A percentile compares a stretch with the other conserved stretches of the same genome.
These are phyloP conservation scores for Pantala flavescens DNA, from an alignment of 1,140 invertebrate genomes.

Conservation along the genomic window DNA sequence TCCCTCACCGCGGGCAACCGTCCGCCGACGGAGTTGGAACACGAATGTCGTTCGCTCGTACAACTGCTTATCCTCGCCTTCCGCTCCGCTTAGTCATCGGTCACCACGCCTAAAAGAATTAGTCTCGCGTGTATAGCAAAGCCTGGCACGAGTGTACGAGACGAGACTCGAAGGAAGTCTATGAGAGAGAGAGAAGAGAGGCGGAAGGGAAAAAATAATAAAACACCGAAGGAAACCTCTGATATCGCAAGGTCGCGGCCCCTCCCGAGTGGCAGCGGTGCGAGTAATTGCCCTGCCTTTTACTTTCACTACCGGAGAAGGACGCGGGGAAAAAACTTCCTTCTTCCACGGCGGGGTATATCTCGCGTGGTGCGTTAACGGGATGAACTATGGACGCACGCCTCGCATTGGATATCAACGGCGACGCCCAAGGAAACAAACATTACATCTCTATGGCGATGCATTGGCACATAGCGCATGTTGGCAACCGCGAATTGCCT, in stretches of 20 bases:
- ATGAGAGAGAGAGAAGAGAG: not conserved
- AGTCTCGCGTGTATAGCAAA: not conserved
- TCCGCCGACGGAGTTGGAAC: no score
- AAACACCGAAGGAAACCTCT: not conserved
- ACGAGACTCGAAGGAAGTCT: not conserved
- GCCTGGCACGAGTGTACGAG: not conserved
- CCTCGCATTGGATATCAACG: no score
- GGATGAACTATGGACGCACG: no score
- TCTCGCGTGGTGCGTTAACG: not conserved
- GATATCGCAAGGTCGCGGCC: not conserved
- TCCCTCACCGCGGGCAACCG: no score
- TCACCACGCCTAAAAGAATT: not conserved
- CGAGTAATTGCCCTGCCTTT: not conserved
- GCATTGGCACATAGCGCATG: no score
- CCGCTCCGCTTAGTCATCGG: not conserved
- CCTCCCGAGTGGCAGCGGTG: not conserved
- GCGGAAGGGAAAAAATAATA: slow-evolving; percentile 1
- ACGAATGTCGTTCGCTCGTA: no score
- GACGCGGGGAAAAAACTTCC: not conserved
- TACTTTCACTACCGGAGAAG: not conserved
- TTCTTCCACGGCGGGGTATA: not conserved
- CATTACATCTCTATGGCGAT: no score
- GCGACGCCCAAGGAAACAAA: no score
- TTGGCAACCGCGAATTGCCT: no score
- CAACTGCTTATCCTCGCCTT: not conserved